Evolutionary conservation across 2,797 vertebrate species (phyloP).

Genomic region (Pagetopsis macropterus): DNA sequence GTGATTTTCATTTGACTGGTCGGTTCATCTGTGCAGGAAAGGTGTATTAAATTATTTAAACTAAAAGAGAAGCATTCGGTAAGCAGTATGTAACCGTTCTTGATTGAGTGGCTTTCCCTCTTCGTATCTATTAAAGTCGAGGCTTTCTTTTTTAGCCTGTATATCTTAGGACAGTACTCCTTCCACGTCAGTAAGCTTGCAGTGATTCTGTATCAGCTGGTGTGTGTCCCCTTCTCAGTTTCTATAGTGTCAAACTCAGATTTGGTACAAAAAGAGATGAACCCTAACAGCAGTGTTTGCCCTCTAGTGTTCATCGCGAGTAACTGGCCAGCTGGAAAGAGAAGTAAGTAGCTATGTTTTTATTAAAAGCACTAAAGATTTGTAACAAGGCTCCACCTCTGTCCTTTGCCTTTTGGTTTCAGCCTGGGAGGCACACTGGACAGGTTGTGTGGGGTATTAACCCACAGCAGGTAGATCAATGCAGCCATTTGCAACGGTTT

Average conservation of each 20-base stretch:
- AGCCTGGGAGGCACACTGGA: slow-evolving; percentile 52
- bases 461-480: slow-evolving; percentile 29
- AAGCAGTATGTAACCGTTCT: neutral
- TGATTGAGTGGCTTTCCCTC: neutral
- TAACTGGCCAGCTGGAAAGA: slow-evolving; percentile 1
- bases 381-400: slow-evolving; percentile 6
- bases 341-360: neutral
- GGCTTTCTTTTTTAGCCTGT: too few species aligned
- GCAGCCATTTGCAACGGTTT: slow-evolving; percentile 29
- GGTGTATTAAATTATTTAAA: neutral
- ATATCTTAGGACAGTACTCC: neutral
- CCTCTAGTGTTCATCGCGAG: slow-evolving; percentile 35
- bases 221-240: neutral
- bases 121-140: neutral
- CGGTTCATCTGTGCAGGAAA: slow-evolving; percentile 1
- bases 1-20: slow-evolving; percentile 3
- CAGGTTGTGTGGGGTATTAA: slow-evolving; percentile 28
- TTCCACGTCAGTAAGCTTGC: slow-evolving; percentile 25
- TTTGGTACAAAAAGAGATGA: slow-evolving; percentile 5
- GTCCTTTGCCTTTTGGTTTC: slow-evolving; percentile 25
- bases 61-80: neutral
- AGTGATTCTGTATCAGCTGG: neutral
- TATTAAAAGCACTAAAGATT: neutral
- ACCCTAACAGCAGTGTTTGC: slow-evolving; percentile 49
- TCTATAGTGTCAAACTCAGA: slow-evolving; percentile 41